Base-by-base conservation (phyloP, 2,797 vertebrate genomes). In the Onychomys arenicola region DNA sequence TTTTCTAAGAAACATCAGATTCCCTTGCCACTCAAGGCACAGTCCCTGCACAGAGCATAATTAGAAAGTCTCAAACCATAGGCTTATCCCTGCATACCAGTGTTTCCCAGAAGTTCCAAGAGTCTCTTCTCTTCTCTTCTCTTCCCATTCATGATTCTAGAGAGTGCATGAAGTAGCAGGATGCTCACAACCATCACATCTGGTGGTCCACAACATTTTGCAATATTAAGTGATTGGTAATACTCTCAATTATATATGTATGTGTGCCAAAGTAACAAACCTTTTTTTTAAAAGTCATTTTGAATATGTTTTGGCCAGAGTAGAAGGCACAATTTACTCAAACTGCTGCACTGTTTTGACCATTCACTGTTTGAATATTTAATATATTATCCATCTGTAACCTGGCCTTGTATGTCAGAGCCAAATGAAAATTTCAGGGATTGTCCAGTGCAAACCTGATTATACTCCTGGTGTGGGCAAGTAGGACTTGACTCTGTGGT, bases 211-310 rank as follows among this genome's bases (percentile, higher is more conserved):
- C 40, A 89, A 87, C 32, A 88, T 77, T 92, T 75, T 90, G 16
- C 4, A 71, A 52, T 84, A 73, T 85, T 83, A 49, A 83, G 83
- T 90, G 43, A 82, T 67, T 86, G 4, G 23, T 59, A 87, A 52
- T 63, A 57, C 1, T 63, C 67, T 77, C 43, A 49, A 25, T 80
- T 71, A 43, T 92, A 16, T 52, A n/a, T 7, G 17, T 32, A 40
- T 55, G 40, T 76, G 25, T 52, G 32, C 29, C 23, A 7, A 71
- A 16, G 9, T 13, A 73, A 23, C n/a, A 57, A 57, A 52, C 11
- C n/a, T 77, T 3, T 55, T 90, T 97, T 89, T 13, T 7, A 52
- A 88, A 91, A 84, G 23, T 93, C 32, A 91, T 85, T 94, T 85
- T 77, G 34, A 86, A 91, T 23, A 29, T 89, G 43, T 87, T 81